phyloP scores from a whole-genome alignment of 2,113 vertebrate species.

The Mystacornis crossleyi region DNA sequence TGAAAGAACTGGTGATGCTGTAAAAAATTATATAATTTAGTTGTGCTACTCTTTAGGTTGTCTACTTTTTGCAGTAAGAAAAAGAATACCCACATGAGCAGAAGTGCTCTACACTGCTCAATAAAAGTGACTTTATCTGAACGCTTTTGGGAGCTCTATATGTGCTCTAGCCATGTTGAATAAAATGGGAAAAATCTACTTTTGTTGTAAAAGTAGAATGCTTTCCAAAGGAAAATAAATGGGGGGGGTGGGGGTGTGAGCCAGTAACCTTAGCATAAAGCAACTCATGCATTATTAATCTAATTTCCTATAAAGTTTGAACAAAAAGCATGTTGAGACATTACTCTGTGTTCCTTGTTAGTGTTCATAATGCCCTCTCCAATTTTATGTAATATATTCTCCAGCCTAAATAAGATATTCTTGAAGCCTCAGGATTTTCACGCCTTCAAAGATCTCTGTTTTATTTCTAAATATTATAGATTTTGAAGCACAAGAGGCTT shows the following conservation, averaged over 20 bases:
- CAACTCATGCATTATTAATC: conserved; percentile 40
- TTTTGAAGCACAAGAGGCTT: conserved; percentile 56
- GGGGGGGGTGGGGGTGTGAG: background rate
- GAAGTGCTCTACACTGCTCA: background rate
- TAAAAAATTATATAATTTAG: background rate
- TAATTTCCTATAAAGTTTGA: conserved; percentile 19
- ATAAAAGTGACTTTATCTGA: background rate
- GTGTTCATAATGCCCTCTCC: background rate
- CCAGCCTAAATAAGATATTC: conserved; percentile 41
- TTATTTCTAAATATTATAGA: conserved; percentile 60
- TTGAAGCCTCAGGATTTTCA: conserved; percentile 46
- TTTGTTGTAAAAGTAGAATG: background rate
- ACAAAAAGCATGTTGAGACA: conserved; percentile 37
- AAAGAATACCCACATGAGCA: background rate
- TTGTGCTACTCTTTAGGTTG: background rate
- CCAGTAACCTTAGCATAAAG: background rate
- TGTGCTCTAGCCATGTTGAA: background rate
- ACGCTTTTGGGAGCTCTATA: background rate
- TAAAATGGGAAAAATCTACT: background rate
- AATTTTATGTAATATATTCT: conserved; percentile 37
- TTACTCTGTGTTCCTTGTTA: conserved; percentile 2
- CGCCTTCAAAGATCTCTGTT: conserved; percentile 24
- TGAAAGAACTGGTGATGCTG: background rate
- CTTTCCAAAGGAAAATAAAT: background rate
- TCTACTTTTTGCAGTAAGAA: background rate